Evolutionary conservation across 2,113 vertebrate genomes (phyloP).

Genomic region (Empidonax traillii): DNA sequence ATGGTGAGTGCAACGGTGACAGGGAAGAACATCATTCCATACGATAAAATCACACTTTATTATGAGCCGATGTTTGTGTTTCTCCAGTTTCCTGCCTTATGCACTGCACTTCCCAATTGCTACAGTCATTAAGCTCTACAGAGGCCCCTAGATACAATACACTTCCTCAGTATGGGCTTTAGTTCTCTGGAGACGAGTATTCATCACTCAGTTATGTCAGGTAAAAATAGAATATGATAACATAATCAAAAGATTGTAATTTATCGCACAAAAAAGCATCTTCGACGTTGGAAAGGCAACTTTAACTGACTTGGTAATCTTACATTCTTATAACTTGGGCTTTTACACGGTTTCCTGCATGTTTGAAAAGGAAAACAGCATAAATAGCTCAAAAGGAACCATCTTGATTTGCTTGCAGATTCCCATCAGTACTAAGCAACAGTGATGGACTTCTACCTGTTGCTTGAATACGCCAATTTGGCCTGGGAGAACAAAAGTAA

Average conservation of each 20-base stretch:
- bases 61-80: background rate
- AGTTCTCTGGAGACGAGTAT: background rate
- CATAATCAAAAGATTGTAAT: background rate
- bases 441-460: background rate
- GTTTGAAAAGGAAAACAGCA: background rate
- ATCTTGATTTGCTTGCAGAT: background rate
- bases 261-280: background rate
- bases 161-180: background rate
- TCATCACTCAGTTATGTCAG: background rate
- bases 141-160: background rate
- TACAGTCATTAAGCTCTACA: background rate
- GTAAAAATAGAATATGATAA: background rate
- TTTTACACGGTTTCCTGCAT: background rate
- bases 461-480: background rate
- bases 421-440: background rate
- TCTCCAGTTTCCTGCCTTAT: background rate
- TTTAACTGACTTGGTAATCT: background rate
- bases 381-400: background rate
- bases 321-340: background rate
- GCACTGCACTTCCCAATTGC: background rate
- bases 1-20: background rate
- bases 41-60: background rate
- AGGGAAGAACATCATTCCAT: background rate
- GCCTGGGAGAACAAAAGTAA: background rate
- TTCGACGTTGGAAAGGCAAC: background rate